A percentile compares a stretch with the other conserved stretches of the same genome.
These are phyloP conservation scores for Sebastes hubbsi DNA, from an alignment of 2,797 vertebrate genomes.

Conservation along the genomic window DNA sequence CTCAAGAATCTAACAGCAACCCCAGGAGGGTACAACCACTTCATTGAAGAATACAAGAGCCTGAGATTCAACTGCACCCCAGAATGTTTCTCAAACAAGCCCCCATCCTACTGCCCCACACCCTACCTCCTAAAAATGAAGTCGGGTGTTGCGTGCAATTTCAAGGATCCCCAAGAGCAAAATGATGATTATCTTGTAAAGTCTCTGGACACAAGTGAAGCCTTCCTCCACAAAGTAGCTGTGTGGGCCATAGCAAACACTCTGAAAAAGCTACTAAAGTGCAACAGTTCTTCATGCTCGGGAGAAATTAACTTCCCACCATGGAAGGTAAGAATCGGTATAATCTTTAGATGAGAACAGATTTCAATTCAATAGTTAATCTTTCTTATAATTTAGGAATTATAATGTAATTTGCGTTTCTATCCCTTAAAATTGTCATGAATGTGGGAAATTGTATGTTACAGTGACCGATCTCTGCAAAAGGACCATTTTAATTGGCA, in stretches of 20 bases:
- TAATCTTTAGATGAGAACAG: not conserved
- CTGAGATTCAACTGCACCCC: constrained; percentile 66
- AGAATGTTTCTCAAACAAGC: constrained; percentile 38
- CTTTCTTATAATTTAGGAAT: not conserved
- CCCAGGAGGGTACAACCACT: constrained; percentile 66
- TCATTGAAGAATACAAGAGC: constrained; percentile 75
- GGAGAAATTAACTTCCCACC: constrained; percentile 67
- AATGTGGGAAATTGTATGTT: not conserved
- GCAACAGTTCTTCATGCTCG: constrained; percentile 58
- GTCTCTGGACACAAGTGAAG: constrained; percentile 5
- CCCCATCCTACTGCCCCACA: constrained; percentile 37
- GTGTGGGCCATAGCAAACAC: constrained; percentile 69
- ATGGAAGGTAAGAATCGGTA: constrained; percentile 64
- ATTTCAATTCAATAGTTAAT: not conserved
- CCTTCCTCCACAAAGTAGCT: constrained; percentile 43
- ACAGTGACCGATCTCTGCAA: not conserved
- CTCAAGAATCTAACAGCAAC: constrained; percentile 56
- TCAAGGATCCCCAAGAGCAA: constrained; percentile 45
- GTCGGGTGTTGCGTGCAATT: constrained; percentile 45
- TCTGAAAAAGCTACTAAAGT: constrained; percentile 61
- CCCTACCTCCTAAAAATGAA: constrained; percentile 23
- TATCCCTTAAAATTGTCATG: not conserved
- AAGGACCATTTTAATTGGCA: not conserved
- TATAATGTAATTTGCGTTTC: not conserved
- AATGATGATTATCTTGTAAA: constrained; percentile 67